Evolutionary conservation across 1,140 invertebrate genomes (phyloP).

Genomic region (Dendroctonus ponderosae): DNA sequence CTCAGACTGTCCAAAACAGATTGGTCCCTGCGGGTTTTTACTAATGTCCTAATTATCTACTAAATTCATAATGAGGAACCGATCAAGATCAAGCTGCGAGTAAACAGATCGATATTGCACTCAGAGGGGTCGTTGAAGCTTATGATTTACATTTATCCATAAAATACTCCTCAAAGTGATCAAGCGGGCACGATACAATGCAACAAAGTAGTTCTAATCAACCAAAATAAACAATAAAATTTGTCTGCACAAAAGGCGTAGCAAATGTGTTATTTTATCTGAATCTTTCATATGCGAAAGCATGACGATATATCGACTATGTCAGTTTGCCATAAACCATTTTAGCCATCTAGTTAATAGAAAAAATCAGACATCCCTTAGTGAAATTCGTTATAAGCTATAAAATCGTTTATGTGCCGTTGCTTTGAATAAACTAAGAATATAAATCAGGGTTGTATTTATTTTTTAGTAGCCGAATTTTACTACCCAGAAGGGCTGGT

Average conservation of each 20-base stretch:
- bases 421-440: constrained; percentile 31
- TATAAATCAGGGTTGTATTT: constrained; percentile 33
- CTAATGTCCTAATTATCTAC: no score
- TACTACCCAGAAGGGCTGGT: constrained; percentile 25
- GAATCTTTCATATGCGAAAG: constrained; percentile 2
- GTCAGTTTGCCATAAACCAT: constrained; percentile 23
- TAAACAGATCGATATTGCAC: no score
- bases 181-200: no score
- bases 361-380: constrained; percentile 28
- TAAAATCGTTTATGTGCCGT: constrained; percentile 32
- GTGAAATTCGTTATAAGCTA: constrained; percentile 33
- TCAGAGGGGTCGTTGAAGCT: no score
- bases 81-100: no score
- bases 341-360: constrained; percentile 28
- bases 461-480: constrained; percentile 35
- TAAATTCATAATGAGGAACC: no score
- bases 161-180: constrained; percentile 9
- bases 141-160: no score
- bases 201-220: constrained; percentile 12
- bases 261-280: constrained; percentile 16
- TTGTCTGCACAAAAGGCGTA: constrained; percentile 4
- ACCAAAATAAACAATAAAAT: constrained; percentile 26
- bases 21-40: not conserved
- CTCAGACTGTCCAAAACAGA: constrained; percentile 19
- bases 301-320: constrained; percentile 14